These are phyloP conservation scores for Carpatolechia fugitivella DNA, from an alignment of 2,888 invertebrate genomes.

Conservation along the genomic window DNA sequence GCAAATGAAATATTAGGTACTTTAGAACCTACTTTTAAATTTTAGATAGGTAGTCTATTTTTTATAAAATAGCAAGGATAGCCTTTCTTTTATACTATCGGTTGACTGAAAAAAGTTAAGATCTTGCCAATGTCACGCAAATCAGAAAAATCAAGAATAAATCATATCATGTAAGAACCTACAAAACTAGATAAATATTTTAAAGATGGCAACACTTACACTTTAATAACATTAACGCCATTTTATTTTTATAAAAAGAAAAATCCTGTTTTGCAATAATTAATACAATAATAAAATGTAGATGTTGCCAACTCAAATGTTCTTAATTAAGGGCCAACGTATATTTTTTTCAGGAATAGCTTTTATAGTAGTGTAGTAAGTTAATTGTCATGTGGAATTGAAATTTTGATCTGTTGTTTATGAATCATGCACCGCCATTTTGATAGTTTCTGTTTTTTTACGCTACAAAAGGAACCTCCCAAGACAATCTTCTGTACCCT, in stretches of 20 bases:
- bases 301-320: too few relatives aligned
- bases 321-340: too few relatives aligned
- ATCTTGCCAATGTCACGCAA: not conserved
- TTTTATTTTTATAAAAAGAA: too few relatives aligned
- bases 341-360: too few relatives aligned
- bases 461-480: conserved; percentile 79
- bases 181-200: not conserved
- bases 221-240: too few relatives aligned
- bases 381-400: not conserved
- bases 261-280: too few relatives aligned
- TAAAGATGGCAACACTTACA: too few relatives aligned
- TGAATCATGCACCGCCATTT: not conserved
- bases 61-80: not conserved
- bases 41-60: too few relatives aligned
- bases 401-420: not conserved
- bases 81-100: not conserved
- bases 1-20: too few relatives aligned
- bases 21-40: too few relatives aligned
- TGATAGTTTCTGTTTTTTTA: conserved; percentile 19
- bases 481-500: conserved; percentile 81
- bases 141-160: not conserved
- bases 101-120: not conserved
- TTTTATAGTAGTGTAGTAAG: too few relatives aligned
- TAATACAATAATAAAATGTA: too few relatives aligned
- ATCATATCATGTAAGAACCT: not conserved